These are phyloP conservation scores for Philonicus albiceps DNA, from an alignment of 2,888 invertebrate species.

Conservation along the genomic window DNA sequence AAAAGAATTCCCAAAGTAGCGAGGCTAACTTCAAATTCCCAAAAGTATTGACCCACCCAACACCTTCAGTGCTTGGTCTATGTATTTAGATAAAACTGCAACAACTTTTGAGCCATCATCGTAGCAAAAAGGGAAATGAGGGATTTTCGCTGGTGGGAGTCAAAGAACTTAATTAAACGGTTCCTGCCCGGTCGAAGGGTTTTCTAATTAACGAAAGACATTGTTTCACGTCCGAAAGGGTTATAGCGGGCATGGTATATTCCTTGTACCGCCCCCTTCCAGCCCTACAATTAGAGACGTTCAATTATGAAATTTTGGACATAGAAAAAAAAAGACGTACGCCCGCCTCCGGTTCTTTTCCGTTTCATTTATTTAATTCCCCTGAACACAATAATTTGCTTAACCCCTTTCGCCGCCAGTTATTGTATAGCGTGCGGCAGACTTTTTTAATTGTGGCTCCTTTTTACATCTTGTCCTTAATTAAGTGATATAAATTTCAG, in stretches of 20 bases:
- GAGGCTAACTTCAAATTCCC: neutral
- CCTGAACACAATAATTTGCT: conserved; percentile 19
- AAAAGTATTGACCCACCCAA: neutral
- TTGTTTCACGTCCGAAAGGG: conserved; percentile 41
- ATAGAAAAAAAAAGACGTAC: conserved; percentile 20
- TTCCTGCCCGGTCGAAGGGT: conserved; percentile 34
- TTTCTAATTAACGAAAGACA: conserved; percentile 42
- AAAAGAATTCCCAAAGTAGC: neutral
- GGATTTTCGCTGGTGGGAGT: conserved; percentile 3
- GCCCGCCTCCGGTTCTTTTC: neutral
- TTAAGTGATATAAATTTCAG: conserved; percentile 39
- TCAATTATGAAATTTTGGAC: conserved; percentile 39
- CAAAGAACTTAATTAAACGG: conserved; percentile 37
- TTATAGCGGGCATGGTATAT: conserved; percentile 5
- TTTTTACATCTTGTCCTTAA: conserved; percentile 31
- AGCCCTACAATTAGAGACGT: conserved; percentile 12
- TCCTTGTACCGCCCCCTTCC: neutral
- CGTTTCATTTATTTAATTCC: conserved; percentile 35
- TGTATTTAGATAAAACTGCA: neutral
- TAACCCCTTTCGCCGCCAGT: neutral
- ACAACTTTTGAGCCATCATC: neutral
- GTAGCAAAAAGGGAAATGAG: neutral
- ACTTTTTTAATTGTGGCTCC: conserved; percentile 35
- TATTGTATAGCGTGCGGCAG: neutral
- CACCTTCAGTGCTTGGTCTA: neutral